Percentiles rank a stretch among this genome's conserved stretches.
Evolutionary conservation across 2,888 invertebrate genomes (phyloP).

Genomic region (Cosmopolites sordidus): DNA sequence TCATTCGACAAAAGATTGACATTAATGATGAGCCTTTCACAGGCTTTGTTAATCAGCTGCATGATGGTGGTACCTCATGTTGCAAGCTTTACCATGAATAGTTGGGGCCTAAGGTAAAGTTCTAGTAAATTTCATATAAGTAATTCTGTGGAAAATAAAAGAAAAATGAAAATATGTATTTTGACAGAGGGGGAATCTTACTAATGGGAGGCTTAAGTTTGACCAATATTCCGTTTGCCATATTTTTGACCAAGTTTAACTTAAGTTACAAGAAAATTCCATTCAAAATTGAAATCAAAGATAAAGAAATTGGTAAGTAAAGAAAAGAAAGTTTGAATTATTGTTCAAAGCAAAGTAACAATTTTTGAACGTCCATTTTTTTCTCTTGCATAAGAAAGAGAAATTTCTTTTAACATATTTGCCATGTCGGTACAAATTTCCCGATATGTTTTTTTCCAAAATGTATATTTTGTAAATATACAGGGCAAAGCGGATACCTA

Average conservation of each 20-base stretch:
- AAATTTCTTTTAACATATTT: no score
- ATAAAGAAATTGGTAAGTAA: not conserved
- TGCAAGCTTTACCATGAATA: conserved; percentile 57
- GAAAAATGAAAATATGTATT: no score
- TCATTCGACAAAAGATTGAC: conserved; percentile 68
- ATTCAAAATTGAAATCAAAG: not conserved
- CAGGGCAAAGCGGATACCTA: no score
- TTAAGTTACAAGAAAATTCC: not conserved
- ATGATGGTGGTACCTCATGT: conserved; percentile 65
- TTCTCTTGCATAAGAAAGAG: no score
- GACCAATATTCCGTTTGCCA: conserved; percentile 3
- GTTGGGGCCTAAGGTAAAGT: conserved; percentile 63
- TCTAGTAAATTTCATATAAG: no score
- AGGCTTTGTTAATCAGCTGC: conserved; percentile 64
- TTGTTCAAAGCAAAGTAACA: no score
- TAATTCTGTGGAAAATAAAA: no score
- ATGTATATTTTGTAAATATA: no score
- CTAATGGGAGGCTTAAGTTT: not conserved
- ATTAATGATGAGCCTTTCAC: conserved; percentile 70
- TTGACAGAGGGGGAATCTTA: not conserved
- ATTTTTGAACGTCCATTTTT: no score
- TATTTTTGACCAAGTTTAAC: not conserved
- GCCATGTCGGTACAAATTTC: no score
- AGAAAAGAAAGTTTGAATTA: no score
- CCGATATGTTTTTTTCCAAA: no score